phyloP scores from a whole-genome alignment of 2,888 invertebrate species.

The Pheosia tremula region DNA sequence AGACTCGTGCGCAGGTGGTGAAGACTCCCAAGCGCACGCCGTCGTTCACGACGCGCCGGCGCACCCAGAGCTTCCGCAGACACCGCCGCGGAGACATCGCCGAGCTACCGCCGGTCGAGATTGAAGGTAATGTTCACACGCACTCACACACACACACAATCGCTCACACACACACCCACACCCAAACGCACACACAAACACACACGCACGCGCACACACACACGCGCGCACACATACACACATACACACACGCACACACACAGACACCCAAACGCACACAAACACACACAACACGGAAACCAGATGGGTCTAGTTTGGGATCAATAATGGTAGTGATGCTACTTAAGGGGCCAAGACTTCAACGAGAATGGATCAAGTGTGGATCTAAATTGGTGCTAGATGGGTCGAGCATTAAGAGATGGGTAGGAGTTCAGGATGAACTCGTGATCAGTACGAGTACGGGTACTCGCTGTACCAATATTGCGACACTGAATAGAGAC shows the following conservation, averaged over 20 bases:
- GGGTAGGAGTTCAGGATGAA: too few relatives aligned
- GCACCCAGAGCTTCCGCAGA: conserved; percentile 94
- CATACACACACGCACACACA: not conserved
- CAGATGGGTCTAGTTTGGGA: too few relatives aligned
- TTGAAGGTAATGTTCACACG: conserved; percentile 86
- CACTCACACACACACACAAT: not conserved
- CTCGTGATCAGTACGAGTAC: too few relatives aligned
- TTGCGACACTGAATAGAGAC: too few relatives aligned
- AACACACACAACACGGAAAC: not conserved
- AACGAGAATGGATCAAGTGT: too few relatives aligned
- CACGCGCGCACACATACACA: not conserved
- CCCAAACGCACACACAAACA: not conserved
- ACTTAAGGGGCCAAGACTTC: too few relatives aligned
- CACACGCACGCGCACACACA: not conserved
- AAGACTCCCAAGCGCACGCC: conserved; percentile 96
- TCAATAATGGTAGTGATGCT: too few relatives aligned
- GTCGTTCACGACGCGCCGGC: conserved; percentile 96
- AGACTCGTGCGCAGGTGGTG: conserved; percentile 70
- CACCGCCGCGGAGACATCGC: conserved; percentile 85
- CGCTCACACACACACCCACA: not conserved
- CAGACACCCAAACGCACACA: not conserved
- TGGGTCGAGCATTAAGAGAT: too few relatives aligned
- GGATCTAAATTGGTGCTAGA: too few relatives aligned
- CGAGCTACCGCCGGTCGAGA: conserved; percentile 95
- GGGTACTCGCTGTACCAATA: too few relatives aligned